These are phyloP conservation scores for Oeneis ivallda DNA, from an alignment of 2,888 invertebrate genomes.

Conservation along the genomic window DNA sequence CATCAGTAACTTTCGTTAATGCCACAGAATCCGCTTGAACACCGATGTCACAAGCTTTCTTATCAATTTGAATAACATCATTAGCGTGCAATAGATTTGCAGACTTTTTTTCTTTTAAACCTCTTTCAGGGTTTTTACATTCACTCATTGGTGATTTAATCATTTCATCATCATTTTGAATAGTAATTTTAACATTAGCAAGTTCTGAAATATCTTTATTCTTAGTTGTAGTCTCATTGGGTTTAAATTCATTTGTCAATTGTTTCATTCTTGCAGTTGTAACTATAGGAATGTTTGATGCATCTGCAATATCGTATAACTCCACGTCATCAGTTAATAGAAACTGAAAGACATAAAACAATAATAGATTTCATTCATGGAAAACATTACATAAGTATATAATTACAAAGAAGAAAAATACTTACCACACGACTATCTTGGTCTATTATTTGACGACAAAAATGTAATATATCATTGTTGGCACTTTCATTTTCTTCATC, in stretches of 20 bases:
- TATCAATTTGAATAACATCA: background rate
- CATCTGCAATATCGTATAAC: conserved; percentile 43
- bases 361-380: conserved; percentile 24
- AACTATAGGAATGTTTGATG: conserved; percentile 45
- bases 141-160: background rate
- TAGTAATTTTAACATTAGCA: conserved; percentile 39
- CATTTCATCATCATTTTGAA: background rate
- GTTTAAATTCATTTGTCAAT: conserved; percentile 31
- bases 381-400: conserved; percentile 12
- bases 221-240: background rate
- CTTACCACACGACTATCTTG: conserved; percentile 54
- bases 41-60: conserved; percentile 18
- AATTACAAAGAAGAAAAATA: background rate
- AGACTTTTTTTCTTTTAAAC: background rate
- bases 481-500: conserved; percentile 23
- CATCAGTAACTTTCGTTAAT: background rate
- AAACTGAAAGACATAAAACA: conserved; percentile 48
- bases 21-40: conserved; percentile 17
- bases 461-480: conserved; percentile 40
- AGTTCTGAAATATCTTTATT: background rate
- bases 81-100: background rate
- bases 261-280: conserved; percentile 50
- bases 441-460: conserved; percentile 47
- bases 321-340: conserved; percentile 52
- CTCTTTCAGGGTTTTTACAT: background rate